These are phyloP conservation scores for Anhinga anhinga DNA, from an alignment of 2,113 vertebrate genomes.

Conservation along the genomic window DNA sequence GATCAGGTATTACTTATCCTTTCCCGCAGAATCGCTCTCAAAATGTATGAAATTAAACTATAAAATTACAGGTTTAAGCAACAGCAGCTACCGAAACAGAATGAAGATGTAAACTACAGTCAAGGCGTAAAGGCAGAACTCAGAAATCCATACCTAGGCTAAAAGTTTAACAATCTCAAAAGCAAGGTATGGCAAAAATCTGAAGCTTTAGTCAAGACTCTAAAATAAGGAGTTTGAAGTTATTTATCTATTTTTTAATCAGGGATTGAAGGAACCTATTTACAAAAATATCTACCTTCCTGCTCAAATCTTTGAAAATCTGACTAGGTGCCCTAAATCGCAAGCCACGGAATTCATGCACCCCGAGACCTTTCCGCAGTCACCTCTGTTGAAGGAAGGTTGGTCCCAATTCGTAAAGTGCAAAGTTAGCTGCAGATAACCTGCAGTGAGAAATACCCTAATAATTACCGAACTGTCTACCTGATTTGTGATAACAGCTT, in stretches of 20 bases:
- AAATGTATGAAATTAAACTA: neutral
- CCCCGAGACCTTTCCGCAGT: neutral
- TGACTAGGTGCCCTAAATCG: neutral
- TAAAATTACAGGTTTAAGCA: neutral
- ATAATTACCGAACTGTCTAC: neutral
- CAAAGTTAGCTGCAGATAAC: neutral
- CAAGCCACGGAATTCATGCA: fast-evolving
- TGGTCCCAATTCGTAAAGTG: neutral
- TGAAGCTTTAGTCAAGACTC: neutral
- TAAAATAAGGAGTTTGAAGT: neutral
- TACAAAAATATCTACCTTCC: neutral
- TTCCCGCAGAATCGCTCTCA: neutral
- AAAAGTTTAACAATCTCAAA: neutral
- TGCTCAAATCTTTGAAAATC: neutral
- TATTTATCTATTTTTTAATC: neutral
- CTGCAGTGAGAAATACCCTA: neutral
- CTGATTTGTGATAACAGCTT: neutral
- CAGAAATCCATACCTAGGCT: neutral
- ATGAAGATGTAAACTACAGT: neutral
- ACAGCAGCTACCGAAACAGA: neutral
- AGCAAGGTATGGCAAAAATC: neutral
- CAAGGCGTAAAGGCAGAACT: neutral
- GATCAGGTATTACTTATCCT: neutral
- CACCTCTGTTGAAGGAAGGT: neutral
- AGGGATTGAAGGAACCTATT: neutral